Percentiles rank a stretch among this genome's conserved stretches.
Conservation (phyloP, 92 coral and sea anemone genomes). For the Paragorgia papillata region DNA sequence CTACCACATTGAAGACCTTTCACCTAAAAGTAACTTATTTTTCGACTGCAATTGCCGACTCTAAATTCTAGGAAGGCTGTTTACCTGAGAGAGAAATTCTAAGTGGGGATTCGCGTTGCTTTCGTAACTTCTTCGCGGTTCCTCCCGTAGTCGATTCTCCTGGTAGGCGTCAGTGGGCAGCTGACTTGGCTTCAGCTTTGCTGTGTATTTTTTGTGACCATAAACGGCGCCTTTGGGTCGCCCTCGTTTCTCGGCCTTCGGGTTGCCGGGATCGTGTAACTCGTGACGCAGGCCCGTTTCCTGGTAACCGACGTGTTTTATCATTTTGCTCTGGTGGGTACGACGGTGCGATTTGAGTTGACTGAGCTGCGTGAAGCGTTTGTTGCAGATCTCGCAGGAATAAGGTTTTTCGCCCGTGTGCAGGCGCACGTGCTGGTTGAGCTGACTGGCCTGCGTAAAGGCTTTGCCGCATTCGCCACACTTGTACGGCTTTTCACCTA, state of each 20-base stretch:
- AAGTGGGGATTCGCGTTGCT: slow-evolving; percentile 8
- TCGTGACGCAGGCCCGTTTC: slow-evolving; percentile 41
- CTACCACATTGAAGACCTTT: no score
- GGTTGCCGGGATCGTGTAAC: slow-evolving; percentile 16
- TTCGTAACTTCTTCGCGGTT: neutral
- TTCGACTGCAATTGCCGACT: no score
- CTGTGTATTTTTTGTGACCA: slow-evolving; percentile 36
- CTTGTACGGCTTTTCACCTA: slow-evolving; percentile 42
- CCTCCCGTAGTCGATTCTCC: slow-evolving; percentile 3
- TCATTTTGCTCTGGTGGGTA: slow-evolving; percentile 67
- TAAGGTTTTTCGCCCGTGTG: slow-evolving; percentile 99
- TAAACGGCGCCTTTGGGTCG: slow-evolving; percentile 43
- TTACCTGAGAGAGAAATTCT: slow-evolving; percentile 29
- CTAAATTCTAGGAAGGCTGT: slow-evolving; percentile 31
- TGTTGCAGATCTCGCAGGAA: slow-evolving; percentile 82
- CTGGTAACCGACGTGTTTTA: slow-evolving; percentile 25
- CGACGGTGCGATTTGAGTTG: slow-evolving; percentile 97
- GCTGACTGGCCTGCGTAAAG: slow-evolving; percentile 86
- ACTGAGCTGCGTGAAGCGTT: slow-evolving; percentile 97
- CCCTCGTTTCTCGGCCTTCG: slow-evolving; percentile 40
- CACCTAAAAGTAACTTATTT: no score
- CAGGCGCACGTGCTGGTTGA: slow-evolving; percentile 93
- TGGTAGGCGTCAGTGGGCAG: neutral
- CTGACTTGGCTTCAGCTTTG: slow-evolving; percentile 18
- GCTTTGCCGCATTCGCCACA: slow-evolving; percentile 33